Evolutionary conservation across 1,140 invertebrate genomes (phyloP).

Genomic region (Diorhabda carinulata): DNA sequence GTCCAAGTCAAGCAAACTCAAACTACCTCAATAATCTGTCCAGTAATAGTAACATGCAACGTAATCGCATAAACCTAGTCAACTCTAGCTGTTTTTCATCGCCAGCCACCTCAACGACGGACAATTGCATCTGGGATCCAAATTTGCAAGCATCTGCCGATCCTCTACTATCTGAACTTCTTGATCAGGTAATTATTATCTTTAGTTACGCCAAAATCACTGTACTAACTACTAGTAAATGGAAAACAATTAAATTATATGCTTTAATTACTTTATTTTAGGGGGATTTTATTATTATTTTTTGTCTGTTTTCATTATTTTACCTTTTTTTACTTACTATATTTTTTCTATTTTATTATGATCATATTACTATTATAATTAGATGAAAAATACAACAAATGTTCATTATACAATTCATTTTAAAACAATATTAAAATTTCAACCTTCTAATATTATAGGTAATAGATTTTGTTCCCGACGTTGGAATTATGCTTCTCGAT

Average conservation of each 20-base stretch:
- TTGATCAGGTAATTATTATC: conserved; percentile 58
- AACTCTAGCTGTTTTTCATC: conserved; percentile 28
- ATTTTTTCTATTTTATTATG: too few relatives aligned
- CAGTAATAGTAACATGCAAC: conserved; percentile 29
- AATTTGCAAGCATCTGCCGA: conserved; percentile 56
- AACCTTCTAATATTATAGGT: conserved; percentile 45
- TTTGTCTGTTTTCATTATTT: too few relatives aligned
- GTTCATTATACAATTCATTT: too few relatives aligned
- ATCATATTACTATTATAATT: too few relatives aligned
- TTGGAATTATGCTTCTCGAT: conserved; percentile 53
- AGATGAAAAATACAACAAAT: too few relatives aligned
- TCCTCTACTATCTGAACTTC: conserved; percentile 70
- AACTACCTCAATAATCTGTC: conserved; percentile 41
- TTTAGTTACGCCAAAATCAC: too few relatives aligned
- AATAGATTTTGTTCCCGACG: conserved; percentile 71
- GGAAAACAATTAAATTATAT: too few relatives aligned
- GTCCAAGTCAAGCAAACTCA: conserved; percentile 26
- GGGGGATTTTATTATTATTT: too few relatives aligned
- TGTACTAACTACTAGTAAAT: too few relatives aligned
- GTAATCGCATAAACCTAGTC: conserved; percentile 30
- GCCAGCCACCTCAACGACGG: conserved; percentile 35
- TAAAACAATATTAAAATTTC: too few relatives aligned
- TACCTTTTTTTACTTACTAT: too few relatives aligned
- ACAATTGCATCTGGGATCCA: conserved; percentile 35
- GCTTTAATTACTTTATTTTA: too few relatives aligned